A percentile compares a stretch with the other conserved stretches of the same genome.
These are phyloP conservation scores for Mimas tiliae DNA, from an alignment of 2,888 invertebrate genomes.

Conservation along the genomic window DNA sequence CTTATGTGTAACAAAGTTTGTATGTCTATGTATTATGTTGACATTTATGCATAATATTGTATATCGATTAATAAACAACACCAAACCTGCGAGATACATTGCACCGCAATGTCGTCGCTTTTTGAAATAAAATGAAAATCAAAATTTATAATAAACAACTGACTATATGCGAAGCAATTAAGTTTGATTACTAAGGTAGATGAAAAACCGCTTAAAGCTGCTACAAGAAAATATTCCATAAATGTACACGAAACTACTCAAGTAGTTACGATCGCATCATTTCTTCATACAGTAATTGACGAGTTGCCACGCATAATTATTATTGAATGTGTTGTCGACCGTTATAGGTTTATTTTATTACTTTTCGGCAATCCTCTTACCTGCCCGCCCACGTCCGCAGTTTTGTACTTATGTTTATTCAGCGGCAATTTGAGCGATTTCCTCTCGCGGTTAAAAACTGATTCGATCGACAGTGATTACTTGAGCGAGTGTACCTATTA, in stretches of 20 bases:
- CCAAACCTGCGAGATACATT: neutral
- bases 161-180: neutral
- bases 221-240: too few relatives aligned
- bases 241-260: neutral
- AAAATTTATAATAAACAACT: neutral
- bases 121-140: neutral
- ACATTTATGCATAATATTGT: neutral
- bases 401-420: neutral
- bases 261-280: neutral
- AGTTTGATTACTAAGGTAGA: too few relatives aligned
- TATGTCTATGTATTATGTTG: conserved; percentile 4
- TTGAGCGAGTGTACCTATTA: neutral
- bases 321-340: neutral
- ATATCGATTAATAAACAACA: conserved; percentile 15
- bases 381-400: too few relatives aligned
- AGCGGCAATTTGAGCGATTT: neutral
- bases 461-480: neutral
- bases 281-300: neutral
- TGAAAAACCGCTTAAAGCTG: too few relatives aligned
- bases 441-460: neutral
- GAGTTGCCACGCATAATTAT: neutral
- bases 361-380: neutral
- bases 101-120: too few relatives aligned
- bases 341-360: neutral
- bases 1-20: conserved; percentile 4